Evolutionary conservation across 2,113 vertebrate species (phyloP), one percentile per base, ranked within the genome.

Genomic region (Macrotus californicus): DNA sequence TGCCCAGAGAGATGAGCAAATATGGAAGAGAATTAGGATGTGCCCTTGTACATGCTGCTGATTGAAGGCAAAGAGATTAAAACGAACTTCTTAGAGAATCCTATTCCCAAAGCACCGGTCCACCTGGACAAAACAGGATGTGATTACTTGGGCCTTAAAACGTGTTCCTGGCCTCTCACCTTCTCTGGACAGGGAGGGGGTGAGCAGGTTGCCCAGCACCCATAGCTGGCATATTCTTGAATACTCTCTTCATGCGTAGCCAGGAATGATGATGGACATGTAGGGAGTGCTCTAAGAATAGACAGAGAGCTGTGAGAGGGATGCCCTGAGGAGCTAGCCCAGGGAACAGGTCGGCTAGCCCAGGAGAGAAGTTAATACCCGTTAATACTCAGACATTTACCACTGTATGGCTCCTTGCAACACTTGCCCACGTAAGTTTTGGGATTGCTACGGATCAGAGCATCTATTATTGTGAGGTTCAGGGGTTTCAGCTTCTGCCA

Each of bases 281-380:
- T 59, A 52, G 34, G 18, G 21, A 13, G 13, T 16, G 14, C 34
- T 91, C n/a, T 16, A 39, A 66, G 50, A 76, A 6, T 26, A 70
- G 80, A 81, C 8, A 19, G 43, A 89, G 72, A 81, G n/a, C 1
- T 2, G 1, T 0, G 0, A 41, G 3, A 59, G 13, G 31, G 64
- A 26, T 26, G 34, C 64, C 64, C 12, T 14, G 15, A 64, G 46
- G 36, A 31, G 4, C 2, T 34, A 24, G 59, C 7, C 7, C 19
- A 46, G 64, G 8, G 66, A 61, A 85, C 21, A 34, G 34, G 52
- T 70, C n/a, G 34, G 8, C 5, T 64, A 11, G 24, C 34, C 29
- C 8, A 13, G 29, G n/a, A 31, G 5, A 64, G 10, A 41, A 59
- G 29, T 61, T 93, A 43, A 34, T 26, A 9, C 3, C 36, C 19